Evolutionary conservation across 1,140 invertebrate genomes (phyloP), one percentile per base, ranked within the genome.

Genomic region (Choristoneura fumiferana): DNA sequence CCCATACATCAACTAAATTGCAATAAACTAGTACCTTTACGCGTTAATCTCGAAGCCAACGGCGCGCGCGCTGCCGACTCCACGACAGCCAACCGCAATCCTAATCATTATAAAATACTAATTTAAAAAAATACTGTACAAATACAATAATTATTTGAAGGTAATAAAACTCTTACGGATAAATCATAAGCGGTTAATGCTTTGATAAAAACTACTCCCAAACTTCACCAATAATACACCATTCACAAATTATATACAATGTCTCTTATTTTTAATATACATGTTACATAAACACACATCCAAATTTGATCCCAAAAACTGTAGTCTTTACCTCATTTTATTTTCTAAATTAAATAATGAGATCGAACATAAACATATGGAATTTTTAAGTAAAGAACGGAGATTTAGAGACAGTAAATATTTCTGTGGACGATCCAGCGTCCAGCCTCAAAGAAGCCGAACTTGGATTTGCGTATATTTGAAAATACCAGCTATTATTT

Each of bases 291-390:
- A 82, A 81, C 83, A 87, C 82, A 86, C 84, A 81, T 86, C 73
- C 80, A 87, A 84, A 88, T 86, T 89, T 89, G 84, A 81, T 86
- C 84, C 86, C 86, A 81, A 87, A 29, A 87, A 81, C 83, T 87
- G 86, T 86, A 89, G 86, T 89, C 86, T 89, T 89, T 89, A 85
- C 78, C 86, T 89, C 86, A 77, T 79, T 86, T 81, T 83, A 81
- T 81, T 89, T 86, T 87, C 81, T 86, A 84, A 83, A 86, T 89
- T 87, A 89, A 87, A 87, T 87, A 84, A 87, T 89, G 86, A 89
- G 86, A 89, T 89, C 86, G 81, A 84, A 87, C 75, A 73, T 80
- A 84, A 81, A 78, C 65, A 69, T 67, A 73, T 74, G 74, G 78
- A 77, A 84, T 75, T 79, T 71, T 78, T 72, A 60, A 72, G 52